Conservation (phyloP, 2,113 vertebrate genomes). For the Nothoprocta pentlandii region DNA sequence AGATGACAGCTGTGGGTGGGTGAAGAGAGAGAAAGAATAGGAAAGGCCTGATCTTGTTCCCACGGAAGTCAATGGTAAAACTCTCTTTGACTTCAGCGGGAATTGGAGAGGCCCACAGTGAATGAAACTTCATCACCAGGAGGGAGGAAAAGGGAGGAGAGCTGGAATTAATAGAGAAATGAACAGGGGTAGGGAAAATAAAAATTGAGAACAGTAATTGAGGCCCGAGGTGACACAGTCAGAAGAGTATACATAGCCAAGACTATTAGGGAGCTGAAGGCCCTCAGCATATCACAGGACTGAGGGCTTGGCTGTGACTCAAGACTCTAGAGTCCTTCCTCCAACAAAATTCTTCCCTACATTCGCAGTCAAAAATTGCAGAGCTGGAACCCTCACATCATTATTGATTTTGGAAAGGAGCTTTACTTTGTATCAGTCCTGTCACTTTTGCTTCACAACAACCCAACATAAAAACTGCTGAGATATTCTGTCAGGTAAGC, state of each 20-base stretch:
- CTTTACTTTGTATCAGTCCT: not conserved
- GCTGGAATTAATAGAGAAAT: not conserved
- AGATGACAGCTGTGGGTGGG: slow-evolving; percentile 64
- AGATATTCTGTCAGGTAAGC: not conserved
- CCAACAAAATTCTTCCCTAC: not conserved
- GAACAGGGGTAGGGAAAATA: not conserved
- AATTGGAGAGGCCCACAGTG: not conserved
- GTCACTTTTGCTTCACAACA: not conserved
- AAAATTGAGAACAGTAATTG: slow-evolving; percentile 19
- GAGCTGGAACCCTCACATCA: not conserved
- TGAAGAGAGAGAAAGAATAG: slow-evolving; percentile 41
- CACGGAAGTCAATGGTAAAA: slow-evolving; percentile 30
- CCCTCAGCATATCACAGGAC: not conserved
- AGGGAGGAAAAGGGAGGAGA: not conserved
- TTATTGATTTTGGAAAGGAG: not conserved
- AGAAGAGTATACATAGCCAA: not conserved
- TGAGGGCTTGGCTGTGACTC: not conserved
- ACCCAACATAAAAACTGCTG: not conserved
- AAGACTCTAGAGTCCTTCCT: not conserved
- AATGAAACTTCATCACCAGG: not conserved
- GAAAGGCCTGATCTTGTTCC: not conserved
- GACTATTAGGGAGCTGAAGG: not conserved
- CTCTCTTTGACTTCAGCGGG: not conserved
- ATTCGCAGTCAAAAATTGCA: not conserved
- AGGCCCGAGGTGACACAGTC: slow-evolving; percentile 16